These are phyloP conservation scores for Drosophila suboccidentalis DNA, from an alignment of 2,888 invertebrate genomes.

Conservation along the genomic window DNA sequence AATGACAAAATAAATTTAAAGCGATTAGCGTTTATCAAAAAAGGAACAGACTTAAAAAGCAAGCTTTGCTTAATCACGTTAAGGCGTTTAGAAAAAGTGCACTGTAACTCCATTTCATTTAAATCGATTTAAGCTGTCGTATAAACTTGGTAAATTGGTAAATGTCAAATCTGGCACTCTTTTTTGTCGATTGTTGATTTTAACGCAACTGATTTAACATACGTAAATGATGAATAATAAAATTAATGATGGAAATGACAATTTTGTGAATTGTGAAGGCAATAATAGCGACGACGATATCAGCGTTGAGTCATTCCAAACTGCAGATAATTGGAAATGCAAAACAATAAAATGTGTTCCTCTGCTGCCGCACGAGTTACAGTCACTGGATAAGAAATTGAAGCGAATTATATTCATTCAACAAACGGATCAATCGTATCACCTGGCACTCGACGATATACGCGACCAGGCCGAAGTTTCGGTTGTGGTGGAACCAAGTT, in stretches of 20 bases:
- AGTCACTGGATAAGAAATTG: conserved; percentile 41
- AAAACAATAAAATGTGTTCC: conserved; percentile 10
- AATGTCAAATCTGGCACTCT: not conserved
- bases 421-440: conserved; percentile 51
- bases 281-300: conserved; percentile 12
- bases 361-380: conserved; percentile 32
- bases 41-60: too few relatives aligned
- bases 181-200: not conserved
- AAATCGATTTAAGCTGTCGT: not conserved
- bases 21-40: too few relatives aligned
- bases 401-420: conserved; percentile 42
- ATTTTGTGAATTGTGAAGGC: not conserved
- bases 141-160: too few relatives aligned
- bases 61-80: too few relatives aligned
- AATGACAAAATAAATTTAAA: too few relatives aligned
- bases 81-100: not conserved
- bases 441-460: conserved; percentile 59
- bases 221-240: not conserved
- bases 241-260: conserved; percentile 1
- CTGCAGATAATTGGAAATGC: conserved; percentile 9
- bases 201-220: not conserved
- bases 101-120: not conserved
- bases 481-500: conserved; percentile 60
- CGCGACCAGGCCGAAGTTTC: conserved; percentile 53
- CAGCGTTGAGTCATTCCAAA: conserved; percentile 41